Evolutionary conservation across 2,797 vertebrate species (phyloP), one percentile per base, ranked within the genome.

Genomic region (Dromococcyx pavoninus): DNA sequence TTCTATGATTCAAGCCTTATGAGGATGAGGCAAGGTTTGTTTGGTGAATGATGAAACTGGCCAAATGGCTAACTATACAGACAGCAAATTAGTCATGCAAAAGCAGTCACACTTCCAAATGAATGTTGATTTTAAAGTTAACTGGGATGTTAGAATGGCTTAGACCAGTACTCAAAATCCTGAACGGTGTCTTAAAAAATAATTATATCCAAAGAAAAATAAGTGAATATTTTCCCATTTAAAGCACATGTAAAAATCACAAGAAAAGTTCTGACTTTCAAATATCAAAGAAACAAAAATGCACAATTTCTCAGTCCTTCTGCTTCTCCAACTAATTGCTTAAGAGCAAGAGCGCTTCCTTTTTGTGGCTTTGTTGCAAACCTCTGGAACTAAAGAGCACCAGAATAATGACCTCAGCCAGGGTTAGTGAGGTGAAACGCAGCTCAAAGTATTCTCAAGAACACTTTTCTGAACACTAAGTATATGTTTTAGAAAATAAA

Each of bases 391-490:
- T 88, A 73, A 92, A 93, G 89, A 94, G 75, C 72, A 93, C 77
- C 72, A 95, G 92, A 94, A 94, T 93, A 96, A 95, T 93, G 93
- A 96, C 86, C 92, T 96, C 88, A 92, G 88, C 44, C 1, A 2
- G 91, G 95, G 95, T 94, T 95, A 97, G 95, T 94, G 92, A 95
- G 93, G 84, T 91, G 96, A 97, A 80, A 44, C 9, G 8, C 74
- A 86, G 93, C 93, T 95, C 94, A 95, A 95, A 94, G 91, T 94
- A 81, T 86, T 78, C 72, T 89, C 0, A 2, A 83, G 89, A 95
- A 93, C 79, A 93, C 71, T 92, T 91, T 94, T 85, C 91, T 91
- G 92, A 96, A 76, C 94, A 80, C 48, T 76, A 92, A 76, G 78
- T 76, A 11, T 46, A 33, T 57, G 77, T 94, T 95, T 91, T 43